phyloP scores from a whole-genome alignment of 2,888 invertebrate genomes.

The Nemurella pictetii region DNA sequence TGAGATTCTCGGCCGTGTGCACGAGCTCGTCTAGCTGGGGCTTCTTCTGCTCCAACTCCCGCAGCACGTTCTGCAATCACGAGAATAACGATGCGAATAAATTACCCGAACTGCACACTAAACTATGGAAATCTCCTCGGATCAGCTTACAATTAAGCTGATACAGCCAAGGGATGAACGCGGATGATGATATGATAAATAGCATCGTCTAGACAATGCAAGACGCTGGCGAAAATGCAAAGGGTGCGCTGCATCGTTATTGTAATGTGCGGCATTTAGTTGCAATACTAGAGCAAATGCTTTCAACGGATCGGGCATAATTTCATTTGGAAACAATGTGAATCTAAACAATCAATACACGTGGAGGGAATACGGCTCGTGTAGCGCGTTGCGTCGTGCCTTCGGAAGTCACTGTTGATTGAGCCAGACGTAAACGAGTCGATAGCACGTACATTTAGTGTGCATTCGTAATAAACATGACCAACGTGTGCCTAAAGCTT shows the following conservation, averaged over 20 bases:
- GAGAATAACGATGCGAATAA: not conserved
- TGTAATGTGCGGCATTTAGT: not conserved
- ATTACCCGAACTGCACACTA: not conserved
- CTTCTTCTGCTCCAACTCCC: slow-evolving; percentile 83
- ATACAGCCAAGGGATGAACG: not conserved
- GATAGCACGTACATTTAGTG: not conserved
- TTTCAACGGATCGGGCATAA: not conserved
- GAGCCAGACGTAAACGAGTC: not conserved
- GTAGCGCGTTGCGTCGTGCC: not conserved
- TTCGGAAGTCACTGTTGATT: not conserved
- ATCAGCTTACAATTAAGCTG: not conserved
- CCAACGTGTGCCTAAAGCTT: not conserved
- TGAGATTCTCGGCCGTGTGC: slow-evolving; percentile 79
- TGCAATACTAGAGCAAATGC: not conserved
- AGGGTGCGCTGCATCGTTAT: not conserved
- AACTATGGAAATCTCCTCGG: not conserved
- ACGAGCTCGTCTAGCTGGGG: slow-evolving; percentile 83
- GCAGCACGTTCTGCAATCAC: slow-evolving; percentile 70
- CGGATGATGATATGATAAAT: not conserved
- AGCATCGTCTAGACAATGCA: not conserved
- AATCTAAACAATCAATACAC: not conserved
- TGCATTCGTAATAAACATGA: not conserved
- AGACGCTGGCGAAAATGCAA: not conserved
- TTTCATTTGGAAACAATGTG: not conserved
- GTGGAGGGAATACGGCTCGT: not conserved